Conservation (phyloP, 2,113 vertebrate species). For the Ginglymostoma cirratum region DNA sequence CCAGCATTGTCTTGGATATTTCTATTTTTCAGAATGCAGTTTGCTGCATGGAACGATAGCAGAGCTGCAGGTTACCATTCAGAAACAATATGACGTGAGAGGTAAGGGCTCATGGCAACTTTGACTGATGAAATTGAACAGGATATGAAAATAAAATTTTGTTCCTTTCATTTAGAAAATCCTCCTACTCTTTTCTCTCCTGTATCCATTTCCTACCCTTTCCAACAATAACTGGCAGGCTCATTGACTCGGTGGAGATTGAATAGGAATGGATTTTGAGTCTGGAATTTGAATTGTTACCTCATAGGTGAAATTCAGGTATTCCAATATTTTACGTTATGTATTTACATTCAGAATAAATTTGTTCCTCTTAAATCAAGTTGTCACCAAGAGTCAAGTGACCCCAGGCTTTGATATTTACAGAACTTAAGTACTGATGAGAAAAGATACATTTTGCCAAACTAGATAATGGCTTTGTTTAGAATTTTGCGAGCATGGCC, state of each 20-base stretch:
- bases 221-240: background rate
- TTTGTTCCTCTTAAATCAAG: background rate
- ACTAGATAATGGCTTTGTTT: too few relatives aligned
- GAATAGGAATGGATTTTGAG: background rate
- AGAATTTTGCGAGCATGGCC: too few relatives aligned
- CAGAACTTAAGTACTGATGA: too few relatives aligned
- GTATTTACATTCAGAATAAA: background rate
- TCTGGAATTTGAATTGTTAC: background rate
- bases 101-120: conserved; percentile 53
- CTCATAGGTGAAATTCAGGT: background rate
- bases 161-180: background rate
- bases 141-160: background rate
- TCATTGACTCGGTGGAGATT: background rate
- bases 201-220: background rate
- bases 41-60: conserved; percentile 64
- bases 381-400: too few relatives aligned
- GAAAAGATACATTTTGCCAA: too few relatives aligned
- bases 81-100: conserved; percentile 74
- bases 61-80: conserved; percentile 68
- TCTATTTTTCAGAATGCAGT: conserved; percentile 67
- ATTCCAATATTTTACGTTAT: background rate
- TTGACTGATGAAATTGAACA: background rate
- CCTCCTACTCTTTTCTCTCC: background rate
- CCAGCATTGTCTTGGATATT: conserved; percentile 4
- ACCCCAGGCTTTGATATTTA: too few relatives aligned